Evolutionary conservation across 2,797 vertebrate species (phyloP).

Genomic region (Otolemur crassicaudatus): DNA sequence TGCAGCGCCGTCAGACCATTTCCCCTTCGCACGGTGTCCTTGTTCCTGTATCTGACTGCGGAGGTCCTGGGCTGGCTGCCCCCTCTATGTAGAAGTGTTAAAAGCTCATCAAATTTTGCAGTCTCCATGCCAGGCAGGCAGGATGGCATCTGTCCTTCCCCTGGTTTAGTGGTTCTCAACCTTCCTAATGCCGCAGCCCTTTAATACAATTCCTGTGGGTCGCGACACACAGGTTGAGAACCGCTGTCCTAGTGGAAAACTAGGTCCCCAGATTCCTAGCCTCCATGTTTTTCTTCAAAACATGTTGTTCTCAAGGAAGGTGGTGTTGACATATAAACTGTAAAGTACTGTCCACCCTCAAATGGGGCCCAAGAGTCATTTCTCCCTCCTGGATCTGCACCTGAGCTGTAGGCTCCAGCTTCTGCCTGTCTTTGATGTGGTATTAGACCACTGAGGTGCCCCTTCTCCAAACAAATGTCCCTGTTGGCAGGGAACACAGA

Average conservation of each 20-base stretch:
- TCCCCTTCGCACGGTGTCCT: fast-evolving
- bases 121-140: not conserved
- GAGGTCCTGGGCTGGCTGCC: fast-evolving
- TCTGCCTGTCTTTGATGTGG: fast-evolving
- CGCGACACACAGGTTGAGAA: no score
- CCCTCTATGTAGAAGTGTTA: fast-evolving
- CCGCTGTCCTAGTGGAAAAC: not conserved
- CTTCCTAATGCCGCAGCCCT: no score
- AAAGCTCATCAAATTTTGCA: fast-evolving
- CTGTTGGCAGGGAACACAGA: fast-evolving
- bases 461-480: fast-evolving
- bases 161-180: no score
- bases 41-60: not conserved
- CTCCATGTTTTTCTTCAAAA: fast-evolving
- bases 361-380: fast-evolving
- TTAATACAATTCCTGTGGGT: no score
- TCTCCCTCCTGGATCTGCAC: no score
- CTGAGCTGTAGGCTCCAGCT: not conserved
- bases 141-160: fast-evolving
- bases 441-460: fast-evolving
- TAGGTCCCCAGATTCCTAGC: not conserved
- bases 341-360: fast-evolving
- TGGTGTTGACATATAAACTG: fast-evolving
- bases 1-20: fast-evolving
- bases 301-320: fast-evolving